Conservation (phyloP, 1,140 invertebrate genomes). For the Plectrocnemia conspersa region DNA sequence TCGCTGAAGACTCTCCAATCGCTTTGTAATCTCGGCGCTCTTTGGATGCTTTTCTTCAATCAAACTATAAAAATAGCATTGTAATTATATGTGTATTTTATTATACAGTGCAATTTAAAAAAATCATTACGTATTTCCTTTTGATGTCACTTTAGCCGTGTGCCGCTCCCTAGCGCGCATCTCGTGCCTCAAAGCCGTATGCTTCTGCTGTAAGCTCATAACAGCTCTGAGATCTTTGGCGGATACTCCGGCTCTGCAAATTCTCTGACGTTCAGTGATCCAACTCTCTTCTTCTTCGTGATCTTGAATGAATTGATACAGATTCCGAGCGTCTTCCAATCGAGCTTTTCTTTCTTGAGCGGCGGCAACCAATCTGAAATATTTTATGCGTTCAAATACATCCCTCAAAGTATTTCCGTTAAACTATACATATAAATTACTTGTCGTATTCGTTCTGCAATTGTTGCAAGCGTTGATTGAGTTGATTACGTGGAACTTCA, state of each 20-base stretch:
- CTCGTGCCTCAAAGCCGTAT: conserved; percentile 90
- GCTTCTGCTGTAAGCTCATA: conserved; percentile 86
- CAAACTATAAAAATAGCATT: conserved; percentile 48
- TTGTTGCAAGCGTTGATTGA: conserved; percentile 65
- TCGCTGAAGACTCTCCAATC: conserved; percentile 75
- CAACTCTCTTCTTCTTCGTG: conserved; percentile 92
- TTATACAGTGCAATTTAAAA: too few species aligned
- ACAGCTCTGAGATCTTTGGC: conserved; percentile 91
- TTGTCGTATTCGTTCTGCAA: conserved; percentile 69
- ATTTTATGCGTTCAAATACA: conserved; percentile 2
- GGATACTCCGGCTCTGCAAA: conserved; percentile 83
- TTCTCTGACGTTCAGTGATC: conserved; percentile 87
- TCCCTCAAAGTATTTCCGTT: background rate
- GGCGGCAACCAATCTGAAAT: conserved; percentile 59
- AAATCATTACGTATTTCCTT: conserved; percentile 45
- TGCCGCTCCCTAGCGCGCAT: conserved; percentile 69
- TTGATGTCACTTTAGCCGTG: conserved; percentile 42
- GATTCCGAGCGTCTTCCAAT: conserved; percentile 86
- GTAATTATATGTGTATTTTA: too few species aligned
- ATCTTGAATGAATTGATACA: conserved; percentile 93
- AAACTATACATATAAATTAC: conserved; percentile 39
- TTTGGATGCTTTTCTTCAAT: conserved; percentile 74
- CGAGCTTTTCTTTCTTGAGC: conserved; percentile 73
- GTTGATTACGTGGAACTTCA: conserved; percentile 43
- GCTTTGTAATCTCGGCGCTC: conserved; percentile 68